Base-by-base conservation (phyloP, 2,888 invertebrate genomes). In the Andrena marginata region DNA sequence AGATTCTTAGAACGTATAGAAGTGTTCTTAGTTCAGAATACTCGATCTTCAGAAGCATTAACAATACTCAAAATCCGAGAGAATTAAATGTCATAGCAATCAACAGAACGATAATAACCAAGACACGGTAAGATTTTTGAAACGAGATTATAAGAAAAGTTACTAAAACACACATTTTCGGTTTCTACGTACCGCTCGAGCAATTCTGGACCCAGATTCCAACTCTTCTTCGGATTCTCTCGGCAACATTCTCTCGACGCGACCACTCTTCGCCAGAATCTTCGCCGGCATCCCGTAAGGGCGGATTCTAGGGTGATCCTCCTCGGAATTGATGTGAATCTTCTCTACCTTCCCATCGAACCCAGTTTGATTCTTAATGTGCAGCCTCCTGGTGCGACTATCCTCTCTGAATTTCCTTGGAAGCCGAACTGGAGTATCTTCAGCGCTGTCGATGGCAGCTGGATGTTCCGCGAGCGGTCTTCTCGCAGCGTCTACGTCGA, bases 311-410 rank as follows among this genome's bases (percentile, higher is more conserved):
- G 87, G 80, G 8, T 68, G 71, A 23, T 85, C 70, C 3, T 86
- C 83, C 4, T 86, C 75, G 20, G 82, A 82, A 51, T 80, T 77
- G 10, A 86, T 70, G 4, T 87, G 82, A 48, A 91, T 89, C n/a
- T 86, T 87, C 33, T 85, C 84, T 33, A 91, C 90, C 79, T 90
- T 89, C 1, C 90, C 90, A 33, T 92, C 89, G 56, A 91, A 85
- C 29, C 89, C 88, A 29, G 85, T 86, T 65, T 87, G 87, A 51
- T 86, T 84, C n/a, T 87, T 80, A 16, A 90, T 87, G 26, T 89
- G 81, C 6, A 89, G 63, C 7, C 82, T 76, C 13, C 82, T 82
- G 6, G 82, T 68, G 10, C 56, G 70, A n/a, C 35, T 77, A 20
- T 72, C 69, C 0, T 49, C 63, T 13, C 69, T 20, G 23, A 78